These are phyloP conservation scores for Caenorhabditis imperialis DNA, from an alignment of 2,888 invertebrate species.

Conservation along the genomic window DNA sequence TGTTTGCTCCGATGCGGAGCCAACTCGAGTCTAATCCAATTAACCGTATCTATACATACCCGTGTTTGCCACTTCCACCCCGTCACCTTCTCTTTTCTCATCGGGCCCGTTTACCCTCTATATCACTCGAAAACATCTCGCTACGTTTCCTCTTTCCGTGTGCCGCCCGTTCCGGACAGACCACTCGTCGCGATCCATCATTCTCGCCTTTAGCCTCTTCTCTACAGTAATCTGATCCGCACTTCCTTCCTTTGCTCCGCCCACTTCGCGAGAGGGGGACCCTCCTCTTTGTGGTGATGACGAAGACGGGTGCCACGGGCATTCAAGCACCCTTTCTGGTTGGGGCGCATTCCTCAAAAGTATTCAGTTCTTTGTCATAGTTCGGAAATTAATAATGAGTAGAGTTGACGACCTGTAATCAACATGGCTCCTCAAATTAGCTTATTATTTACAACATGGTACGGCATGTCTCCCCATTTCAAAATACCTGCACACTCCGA, in stretches of 20 bases:
- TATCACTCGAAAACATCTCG: conserved; percentile 47
- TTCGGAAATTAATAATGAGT: too few relatives aligned
- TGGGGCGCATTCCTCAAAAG: too few relatives aligned
- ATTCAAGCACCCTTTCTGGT: too few relatives aligned
- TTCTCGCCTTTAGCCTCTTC: conserved; percentile 16
- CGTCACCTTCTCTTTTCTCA: conserved; percentile 1
- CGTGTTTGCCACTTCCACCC: conserved; percentile 13
- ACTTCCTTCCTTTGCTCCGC: conserved; percentile 1
- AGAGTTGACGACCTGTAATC: too few relatives aligned
- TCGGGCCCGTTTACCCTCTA: conserved; percentile 10
- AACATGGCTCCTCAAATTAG: too few relatives aligned
- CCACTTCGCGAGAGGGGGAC: not conserved
- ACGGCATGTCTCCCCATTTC: too few relatives aligned
- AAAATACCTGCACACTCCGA: too few relatives aligned
- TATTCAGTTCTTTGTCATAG: too few relatives aligned
- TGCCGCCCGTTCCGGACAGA: conserved; percentile 22
- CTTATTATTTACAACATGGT: too few relatives aligned
- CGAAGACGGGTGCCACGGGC: too few relatives aligned
- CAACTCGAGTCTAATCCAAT: conserved; percentile 28
- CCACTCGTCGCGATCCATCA: conserved; percentile 40
- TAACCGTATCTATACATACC: conserved; percentile 5
- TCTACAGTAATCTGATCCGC: conserved; percentile 42
- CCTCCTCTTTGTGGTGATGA: too few relatives aligned
- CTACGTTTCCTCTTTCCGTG: not conserved
- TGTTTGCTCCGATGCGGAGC: too few relatives aligned